Evolutionary conservation across 2,888 invertebrate species (phyloP).

Genomic region (Maniola hyperantus): DNA sequence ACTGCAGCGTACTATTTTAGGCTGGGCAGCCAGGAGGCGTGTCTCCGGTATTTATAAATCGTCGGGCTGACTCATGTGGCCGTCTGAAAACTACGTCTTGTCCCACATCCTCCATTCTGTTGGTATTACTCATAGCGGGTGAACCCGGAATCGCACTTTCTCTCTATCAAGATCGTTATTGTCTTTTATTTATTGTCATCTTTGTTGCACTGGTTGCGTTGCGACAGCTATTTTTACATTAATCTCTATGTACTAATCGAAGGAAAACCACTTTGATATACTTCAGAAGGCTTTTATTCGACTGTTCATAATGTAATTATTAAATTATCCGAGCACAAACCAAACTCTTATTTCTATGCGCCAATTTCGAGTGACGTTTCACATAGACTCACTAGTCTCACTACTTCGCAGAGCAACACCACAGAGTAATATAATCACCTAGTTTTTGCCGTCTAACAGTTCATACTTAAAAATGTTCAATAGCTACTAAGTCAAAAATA

Average conservation of each 20-base stretch:
- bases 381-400: no score
- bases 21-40: constrained; percentile 77
- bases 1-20: constrained; percentile 72
- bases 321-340: no score
- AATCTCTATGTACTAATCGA: no score
- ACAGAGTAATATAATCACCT: no score
- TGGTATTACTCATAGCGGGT: constrained; percentile 74
- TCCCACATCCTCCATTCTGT: constrained; percentile 77
- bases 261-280: no score
- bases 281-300: no score
- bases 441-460: no score
- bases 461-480: not conserved
- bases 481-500: not conserved
- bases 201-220: not conserved
- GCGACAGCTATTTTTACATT: not conserved
- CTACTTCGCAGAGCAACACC: no score
- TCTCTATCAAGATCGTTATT: constrained; percentile 34
- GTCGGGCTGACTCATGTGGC: constrained; percentile 71
- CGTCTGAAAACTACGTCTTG: constrained; percentile 78
- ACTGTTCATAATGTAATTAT: no score
- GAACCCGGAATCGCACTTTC: constrained; percentile 72
- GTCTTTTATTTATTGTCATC: constrained; percentile 14
- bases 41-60: constrained; percentile 78
- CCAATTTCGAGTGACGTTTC: no score
- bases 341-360: no score